phyloP scores from a whole-genome alignment of 2,113 vertebrate genomes.

The Pterocles orientalis region DNA sequence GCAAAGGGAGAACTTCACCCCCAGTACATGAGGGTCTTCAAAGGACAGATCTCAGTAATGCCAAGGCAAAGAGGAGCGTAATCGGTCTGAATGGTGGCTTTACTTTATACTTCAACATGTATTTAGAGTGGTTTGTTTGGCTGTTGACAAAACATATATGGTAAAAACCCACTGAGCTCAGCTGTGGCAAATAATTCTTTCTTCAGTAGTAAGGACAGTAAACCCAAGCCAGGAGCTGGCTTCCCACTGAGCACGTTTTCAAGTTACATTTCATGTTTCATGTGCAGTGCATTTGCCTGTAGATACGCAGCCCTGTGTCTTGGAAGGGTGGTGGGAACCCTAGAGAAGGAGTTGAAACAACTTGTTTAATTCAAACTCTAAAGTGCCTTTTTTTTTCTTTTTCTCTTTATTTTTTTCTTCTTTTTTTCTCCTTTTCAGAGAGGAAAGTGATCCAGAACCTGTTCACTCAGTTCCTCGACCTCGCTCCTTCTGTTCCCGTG shows the following conservation, averaged over 20 bases:
- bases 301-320: background rate
- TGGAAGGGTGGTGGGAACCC: background rate
- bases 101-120: background rate
- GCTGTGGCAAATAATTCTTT: background rate
- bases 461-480: slow-evolving; percentile 3
- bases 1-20: background rate
- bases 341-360: background rate
- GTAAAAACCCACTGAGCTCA: background rate
- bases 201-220: background rate
- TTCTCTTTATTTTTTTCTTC: fast-evolving
- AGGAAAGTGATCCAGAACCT: background rate
- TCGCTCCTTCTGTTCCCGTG: slow-evolving; percentile 81
- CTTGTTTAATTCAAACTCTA: background rate
- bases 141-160: background rate
- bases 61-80: background rate
- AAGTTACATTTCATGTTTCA: background rate
- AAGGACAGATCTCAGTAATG: background rate
- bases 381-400: background rate
- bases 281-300: background rate
- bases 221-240: background rate
- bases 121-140: background rate
- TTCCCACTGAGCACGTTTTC: background rate
- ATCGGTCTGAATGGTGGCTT: background rate
- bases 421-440: slow-evolving; percentile 49
- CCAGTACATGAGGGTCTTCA: background rate